Evolutionary conservation across 2,113 vertebrate species (phyloP), one percentile per base, ranked within the genome.

Genomic region (Xenus cinereus): DNA sequence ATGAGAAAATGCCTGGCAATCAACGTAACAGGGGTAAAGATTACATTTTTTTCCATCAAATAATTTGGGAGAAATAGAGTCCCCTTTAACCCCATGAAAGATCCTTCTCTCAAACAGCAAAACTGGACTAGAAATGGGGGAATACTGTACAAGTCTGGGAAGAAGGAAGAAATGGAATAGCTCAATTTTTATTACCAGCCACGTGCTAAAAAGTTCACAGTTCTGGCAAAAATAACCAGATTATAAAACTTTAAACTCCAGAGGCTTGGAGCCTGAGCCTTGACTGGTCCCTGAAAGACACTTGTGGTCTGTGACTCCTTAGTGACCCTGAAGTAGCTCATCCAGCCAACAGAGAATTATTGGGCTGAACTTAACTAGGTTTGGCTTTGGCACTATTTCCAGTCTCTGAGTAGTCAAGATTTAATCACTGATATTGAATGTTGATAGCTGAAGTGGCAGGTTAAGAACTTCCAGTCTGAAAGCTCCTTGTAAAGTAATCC

Each of bases 221-320:
- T 14, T 54, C 62, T 91, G 84, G 89, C 74, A 90, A 91, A 92
- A 93, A 51, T 33, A 75, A 7, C 48, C 48, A 76, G 62, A 69
- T 92, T 92, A 84, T 93, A 96, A 92, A 95, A 92, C 28, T 67
- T 92, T 37, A 78, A 90, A 93, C 64, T 90, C 63, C 60, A 71
- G 5, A 28, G 90, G 54, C 41, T 66, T 80, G 72, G 59, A 95
- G 54, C 50, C 68, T 41, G 79, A 87, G 27, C 2, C 32, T 94
- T 24, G 87, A 80, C 71, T 54, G 71, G 78, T 23, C 84, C 74
- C 59, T 32, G 26, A 41, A 89, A 76, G 84, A 69, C 57, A 4
- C 39, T 43, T 37, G 45, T 48, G 59, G 63, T 50, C 72, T 90
- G 16, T 94, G 91, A 88, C 90, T 94, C 50, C 43, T n/a, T 8